phyloP scores from a whole-genome alignment of 2,113 vertebrate genomes.

The Edolisoma coerulescens region DNA sequence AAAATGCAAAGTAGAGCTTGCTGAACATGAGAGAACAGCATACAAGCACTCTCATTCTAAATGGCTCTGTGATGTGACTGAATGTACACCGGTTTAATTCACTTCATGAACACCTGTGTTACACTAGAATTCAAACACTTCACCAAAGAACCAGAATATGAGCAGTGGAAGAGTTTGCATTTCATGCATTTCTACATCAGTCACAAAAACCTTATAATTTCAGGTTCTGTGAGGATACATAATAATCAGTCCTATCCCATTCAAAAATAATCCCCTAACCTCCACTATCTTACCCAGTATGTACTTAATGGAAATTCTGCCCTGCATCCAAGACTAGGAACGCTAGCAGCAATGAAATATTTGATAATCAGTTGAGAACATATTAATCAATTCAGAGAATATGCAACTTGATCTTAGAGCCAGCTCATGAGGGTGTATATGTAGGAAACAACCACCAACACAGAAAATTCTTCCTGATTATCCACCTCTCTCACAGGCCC shows the following conservation, averaged over 20 bases:
- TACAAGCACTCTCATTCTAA: neutral
- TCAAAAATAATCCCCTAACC: neutral
- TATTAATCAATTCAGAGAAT: neutral
- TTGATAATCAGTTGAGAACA: neutral
- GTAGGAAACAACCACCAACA: neutral
- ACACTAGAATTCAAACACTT: neutral
- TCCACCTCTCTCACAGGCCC: neutral
- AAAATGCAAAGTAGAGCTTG: neutral
- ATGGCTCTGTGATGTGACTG: neutral
- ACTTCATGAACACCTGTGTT: neutral
- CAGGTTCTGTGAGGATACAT: neutral
- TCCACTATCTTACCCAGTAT: neutral
- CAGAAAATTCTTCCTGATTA: neutral
- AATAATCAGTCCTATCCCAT: neutral
- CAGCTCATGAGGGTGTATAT: neutral
- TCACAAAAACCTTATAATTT: neutral
- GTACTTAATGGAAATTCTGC: neutral
- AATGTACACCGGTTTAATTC: neutral
- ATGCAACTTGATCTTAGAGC: neutral
- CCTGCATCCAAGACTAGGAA: neutral
- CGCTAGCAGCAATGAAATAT: neutral
- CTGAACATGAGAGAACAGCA: neutral
- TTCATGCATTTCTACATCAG: neutral
- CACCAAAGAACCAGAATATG: neutral
- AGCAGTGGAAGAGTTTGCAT: neutral